Evolutionary conservation across 2,113 vertebrate genomes (phyloP).

Genomic region (Zootoca vivipara): DNA sequence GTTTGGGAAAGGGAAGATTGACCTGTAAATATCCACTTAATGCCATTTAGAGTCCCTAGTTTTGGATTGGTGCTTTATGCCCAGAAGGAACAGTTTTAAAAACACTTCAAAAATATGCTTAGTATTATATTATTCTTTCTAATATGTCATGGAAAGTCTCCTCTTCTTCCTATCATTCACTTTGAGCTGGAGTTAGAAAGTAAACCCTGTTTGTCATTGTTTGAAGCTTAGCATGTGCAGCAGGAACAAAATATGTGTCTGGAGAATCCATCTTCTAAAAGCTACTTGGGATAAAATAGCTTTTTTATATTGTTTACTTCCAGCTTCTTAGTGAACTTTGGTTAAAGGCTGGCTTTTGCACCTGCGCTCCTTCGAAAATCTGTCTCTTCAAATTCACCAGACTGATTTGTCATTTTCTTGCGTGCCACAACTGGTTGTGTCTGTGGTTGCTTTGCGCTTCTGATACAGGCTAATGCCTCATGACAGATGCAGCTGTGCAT

Average conservation of each 20-base stretch:
- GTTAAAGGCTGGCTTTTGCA: slow-evolving; percentile 59
- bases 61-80: not conserved
- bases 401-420: slow-evolving; percentile 72
- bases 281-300: slow-evolving; percentile 58
- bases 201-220: slow-evolving; percentile 56
- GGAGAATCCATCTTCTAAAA: slow-evolving; percentile 57
- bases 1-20: not conserved
- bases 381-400: slow-evolving; percentile 67
- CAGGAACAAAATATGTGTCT: slow-evolving; percentile 57
- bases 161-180: slow-evolving; percentile 11
- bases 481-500: slow-evolving; percentile 71
- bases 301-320: slow-evolving; percentile 67
- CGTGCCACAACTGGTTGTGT: slow-evolving; percentile 63
- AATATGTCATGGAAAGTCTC: not conserved
- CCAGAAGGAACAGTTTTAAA: not conserved
- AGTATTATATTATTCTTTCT: not conserved
- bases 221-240: slow-evolving; percentile 10
- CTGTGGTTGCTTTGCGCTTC: slow-evolving; percentile 29
- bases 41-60: not conserved
- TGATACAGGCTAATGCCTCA: slow-evolving; percentile 56
- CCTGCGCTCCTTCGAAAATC: slow-evolving; percentile 66
- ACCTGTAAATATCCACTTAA: not conserved
- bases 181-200: slow-evolving; percentile 48
- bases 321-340: slow-evolving; percentile 60
- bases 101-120: not conserved